Evolutionary conservation across 2,888 invertebrate species (phyloP).

Genomic region (Ornithoptera alexandrae): DNA sequence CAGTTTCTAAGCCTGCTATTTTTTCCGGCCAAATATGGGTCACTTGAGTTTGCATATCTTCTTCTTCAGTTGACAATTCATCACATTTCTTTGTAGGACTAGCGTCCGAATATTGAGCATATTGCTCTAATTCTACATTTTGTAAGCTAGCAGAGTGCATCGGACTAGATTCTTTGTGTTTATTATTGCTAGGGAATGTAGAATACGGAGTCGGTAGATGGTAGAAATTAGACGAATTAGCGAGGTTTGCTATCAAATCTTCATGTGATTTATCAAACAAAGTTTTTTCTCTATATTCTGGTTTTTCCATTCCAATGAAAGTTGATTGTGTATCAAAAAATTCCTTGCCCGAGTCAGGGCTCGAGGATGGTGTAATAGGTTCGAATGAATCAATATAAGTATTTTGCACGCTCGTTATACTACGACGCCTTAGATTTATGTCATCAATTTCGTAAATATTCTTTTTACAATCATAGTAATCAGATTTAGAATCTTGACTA

Average conservation of each 20-base stretch:
- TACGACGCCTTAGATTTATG: slow-evolving; percentile 54
- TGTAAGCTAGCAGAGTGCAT: slow-evolving; percentile 85
- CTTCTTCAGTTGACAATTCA: slow-evolving; percentile 75
- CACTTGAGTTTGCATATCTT: slow-evolving; percentile 71
- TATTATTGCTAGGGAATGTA: slow-evolving; percentile 81
- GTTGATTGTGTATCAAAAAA: slow-evolving; percentile 79
- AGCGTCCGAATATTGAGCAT: slow-evolving; percentile 61
- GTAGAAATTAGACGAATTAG: slow-evolving; percentile 71
- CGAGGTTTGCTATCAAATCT: slow-evolving; percentile 78
- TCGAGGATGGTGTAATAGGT: slow-evolving; percentile 81
- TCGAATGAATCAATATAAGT: slow-evolving; percentile 70
- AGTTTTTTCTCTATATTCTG: slow-evolving; percentile 76
- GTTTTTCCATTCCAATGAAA: slow-evolving; percentile 69
- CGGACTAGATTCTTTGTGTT: slow-evolving; percentile 79
- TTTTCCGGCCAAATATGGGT: slow-evolving; percentile 80
- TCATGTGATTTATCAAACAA: slow-evolving; percentile 80
- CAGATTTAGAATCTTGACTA: slow-evolving; percentile 86
- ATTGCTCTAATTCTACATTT: slow-evolving; percentile 85
- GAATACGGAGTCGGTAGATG: slow-evolving; percentile 82
- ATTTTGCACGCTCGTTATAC: slow-evolving; percentile 61
- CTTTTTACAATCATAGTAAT: slow-evolving; percentile 84
- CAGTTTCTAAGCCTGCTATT: slow-evolving; percentile 74
- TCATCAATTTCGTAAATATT: slow-evolving; percentile 68
- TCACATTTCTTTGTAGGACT: slow-evolving; percentile 66
- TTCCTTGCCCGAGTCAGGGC: slow-evolving; percentile 83